Conservation (phyloP, 2,113 vertebrate species). For the Myodes glareolus region DNA sequence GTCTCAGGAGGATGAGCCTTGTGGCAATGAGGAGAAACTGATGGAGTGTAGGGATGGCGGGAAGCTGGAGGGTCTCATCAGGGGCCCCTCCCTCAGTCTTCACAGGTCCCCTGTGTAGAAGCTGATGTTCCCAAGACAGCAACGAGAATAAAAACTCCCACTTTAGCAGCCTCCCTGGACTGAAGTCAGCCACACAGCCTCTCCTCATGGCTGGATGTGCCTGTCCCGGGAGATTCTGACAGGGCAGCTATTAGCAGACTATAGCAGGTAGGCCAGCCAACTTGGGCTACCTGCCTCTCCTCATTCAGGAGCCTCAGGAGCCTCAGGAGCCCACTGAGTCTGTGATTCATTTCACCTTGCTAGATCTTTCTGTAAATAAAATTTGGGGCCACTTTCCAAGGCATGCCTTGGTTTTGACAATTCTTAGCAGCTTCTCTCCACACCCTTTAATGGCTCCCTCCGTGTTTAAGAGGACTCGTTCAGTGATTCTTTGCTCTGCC, state of each 20-base stretch:
- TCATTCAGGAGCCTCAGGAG: not conserved
- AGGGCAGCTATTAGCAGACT: too few species aligned
- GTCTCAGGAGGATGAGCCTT: not conserved
- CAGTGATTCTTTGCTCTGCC: conserved; percentile 64
- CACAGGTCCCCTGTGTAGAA: not conserved
- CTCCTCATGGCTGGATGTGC: not conserved
- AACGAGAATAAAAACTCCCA: not conserved
- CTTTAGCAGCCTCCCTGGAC: not conserved
- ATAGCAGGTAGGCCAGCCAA: accelerated
- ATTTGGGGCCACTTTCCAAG: conserved; percentile 28
- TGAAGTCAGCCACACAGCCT: accelerated
- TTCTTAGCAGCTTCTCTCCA: conserved; percentile 17
- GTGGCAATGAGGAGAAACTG: not conserved
- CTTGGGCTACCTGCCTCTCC: not conserved
- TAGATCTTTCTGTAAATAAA: not conserved
- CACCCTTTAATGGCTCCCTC: not conserved
- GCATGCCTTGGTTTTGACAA: conserved; percentile 14
- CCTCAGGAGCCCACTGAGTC: not conserved
- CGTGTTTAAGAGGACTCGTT: conserved; percentile 58
- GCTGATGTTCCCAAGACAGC: not conserved
- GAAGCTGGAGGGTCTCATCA: not conserved
- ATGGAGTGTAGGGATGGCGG: not conserved
- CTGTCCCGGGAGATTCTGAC: not conserved
- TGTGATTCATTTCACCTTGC: not conserved
- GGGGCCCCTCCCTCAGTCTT: not conserved